A percentile compares a stretch with the other conserved stretches of the same genome.
phyloP scores from a whole-genome alignment of 1,140 invertebrate species.

The Charaxes varanes region DNA sequence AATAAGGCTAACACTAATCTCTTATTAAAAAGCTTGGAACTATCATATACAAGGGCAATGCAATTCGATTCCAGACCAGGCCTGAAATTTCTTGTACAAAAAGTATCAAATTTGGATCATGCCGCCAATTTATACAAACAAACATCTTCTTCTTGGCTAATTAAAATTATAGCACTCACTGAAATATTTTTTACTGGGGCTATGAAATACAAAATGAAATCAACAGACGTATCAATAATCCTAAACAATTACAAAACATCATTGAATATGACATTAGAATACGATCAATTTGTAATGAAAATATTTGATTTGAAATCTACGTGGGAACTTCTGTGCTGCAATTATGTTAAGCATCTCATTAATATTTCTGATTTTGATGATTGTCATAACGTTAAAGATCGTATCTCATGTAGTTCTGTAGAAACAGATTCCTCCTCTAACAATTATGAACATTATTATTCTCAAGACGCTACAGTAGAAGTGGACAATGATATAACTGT shows the following conservation, averaged over 20 bases:
- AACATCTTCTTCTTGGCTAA: constrained; percentile 92
- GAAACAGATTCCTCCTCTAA: constrained; percentile 66
- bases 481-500: constrained; percentile 14
- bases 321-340: constrained; percentile 75
- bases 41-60: constrained; percentile 86
- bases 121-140: constrained; percentile 95
- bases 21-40: constrained; percentile 85
- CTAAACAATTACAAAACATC: constrained; percentile 75
- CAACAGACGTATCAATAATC: constrained; percentile 80
- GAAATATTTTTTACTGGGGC: constrained; percentile 84
- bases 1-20: constrained; percentile 77
- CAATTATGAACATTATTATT: constrained; percentile 68
- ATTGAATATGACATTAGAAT: constrained; percentile 71
- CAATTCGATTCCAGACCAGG: constrained; percentile 93
- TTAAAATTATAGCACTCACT: constrained; percentile 90
- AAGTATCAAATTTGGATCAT: constrained; percentile 90
- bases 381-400: constrained; percentile 47
- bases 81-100: constrained; percentile 94
- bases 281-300: constrained; percentile 75
- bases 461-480: constrained; percentile 34
- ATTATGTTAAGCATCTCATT: constrained; percentile 65
- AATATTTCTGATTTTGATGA: constrained; percentile 62
- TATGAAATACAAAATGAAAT: constrained; percentile 75
- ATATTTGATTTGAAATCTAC: constrained; percentile 76
- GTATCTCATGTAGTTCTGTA: constrained; percentile 58